These are phyloP conservation scores for Hepsetus odoe DNA, from an alignment of 2,113 vertebrate genomes.

Conservation along the genomic window DNA sequence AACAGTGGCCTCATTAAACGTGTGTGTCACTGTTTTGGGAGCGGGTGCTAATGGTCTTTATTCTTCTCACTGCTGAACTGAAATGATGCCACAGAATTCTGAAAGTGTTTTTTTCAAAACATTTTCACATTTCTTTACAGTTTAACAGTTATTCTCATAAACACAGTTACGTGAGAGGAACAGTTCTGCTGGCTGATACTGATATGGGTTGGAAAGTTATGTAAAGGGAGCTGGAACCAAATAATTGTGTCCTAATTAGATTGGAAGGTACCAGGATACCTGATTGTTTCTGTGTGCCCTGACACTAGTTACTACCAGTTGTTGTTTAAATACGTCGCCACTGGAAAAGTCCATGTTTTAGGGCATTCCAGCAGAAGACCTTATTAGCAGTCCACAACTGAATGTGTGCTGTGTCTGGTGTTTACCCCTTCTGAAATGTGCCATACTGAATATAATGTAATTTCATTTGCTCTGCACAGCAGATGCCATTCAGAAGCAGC, in stretches of 20 bases:
- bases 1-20: not conserved
- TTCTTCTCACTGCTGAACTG: not conserved
- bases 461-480: not conserved
- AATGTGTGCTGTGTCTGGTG: not conserved
- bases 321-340: no score
- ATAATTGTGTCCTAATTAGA: no score
- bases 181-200: no score
- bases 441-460: not conserved
- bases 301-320: no score
- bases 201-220: no score
- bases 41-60: not conserved
- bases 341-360: no score
- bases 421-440: not conserved
- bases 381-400: not conserved
- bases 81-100: not conserved
- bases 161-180: no score
- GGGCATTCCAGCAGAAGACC: not conserved
- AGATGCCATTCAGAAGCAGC: not conserved
- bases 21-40: not conserved
- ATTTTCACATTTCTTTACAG: no score
- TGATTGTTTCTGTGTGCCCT: no score
- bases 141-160: not conserved
- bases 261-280: no score
- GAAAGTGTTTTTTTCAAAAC: no score
- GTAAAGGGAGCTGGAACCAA: no score